Evolutionary conservation across 2,113 vertebrate species (phyloP).

Genomic region (Gila orcuttii): DNA sequence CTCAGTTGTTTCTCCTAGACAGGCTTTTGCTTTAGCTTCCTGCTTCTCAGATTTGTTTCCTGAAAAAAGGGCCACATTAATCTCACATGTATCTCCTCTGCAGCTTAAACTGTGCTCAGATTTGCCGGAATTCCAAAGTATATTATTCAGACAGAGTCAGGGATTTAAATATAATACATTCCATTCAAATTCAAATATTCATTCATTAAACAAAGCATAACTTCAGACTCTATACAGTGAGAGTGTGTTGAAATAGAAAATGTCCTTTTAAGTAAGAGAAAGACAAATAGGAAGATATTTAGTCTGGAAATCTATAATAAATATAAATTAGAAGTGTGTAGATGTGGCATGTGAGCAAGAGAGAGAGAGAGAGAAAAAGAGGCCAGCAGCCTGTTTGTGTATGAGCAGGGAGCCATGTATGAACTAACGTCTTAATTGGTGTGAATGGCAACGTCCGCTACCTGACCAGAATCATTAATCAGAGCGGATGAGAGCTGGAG

Average conservation of each 20-base stretch:
- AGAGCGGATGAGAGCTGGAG: constrained; percentile 58
- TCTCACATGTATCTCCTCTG: background rate
- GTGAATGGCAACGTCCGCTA: constrained; percentile 72
- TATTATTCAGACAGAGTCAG: background rate
- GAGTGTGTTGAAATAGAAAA: background rate
- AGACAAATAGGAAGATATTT: background rate
- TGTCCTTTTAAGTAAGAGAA: background rate
- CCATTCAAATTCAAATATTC: background rate
- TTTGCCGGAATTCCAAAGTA: background rate
- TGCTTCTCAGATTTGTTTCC: background rate
- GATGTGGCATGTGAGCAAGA: background rate
- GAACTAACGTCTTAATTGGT: constrained; percentile 74
- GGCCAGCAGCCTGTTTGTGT: constrained; percentile 60
- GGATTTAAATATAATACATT: background rate
- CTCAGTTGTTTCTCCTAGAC: background rate
- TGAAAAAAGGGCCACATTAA: background rate
- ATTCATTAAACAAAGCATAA: background rate
- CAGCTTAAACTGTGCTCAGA: background rate
- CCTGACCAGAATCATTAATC: constrained; percentile 76
- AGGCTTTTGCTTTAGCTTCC: background rate
- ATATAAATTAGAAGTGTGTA: constrained; percentile 15
- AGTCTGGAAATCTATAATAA: background rate
- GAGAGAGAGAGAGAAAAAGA: background rate
- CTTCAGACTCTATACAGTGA: background rate
- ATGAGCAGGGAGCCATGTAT: constrained; percentile 66